Evolutionary conservation across 2,888 invertebrate species (phyloP), one percentile per base, ranked within the genome.

Genomic region (Amphipoea lucens): DNA sequence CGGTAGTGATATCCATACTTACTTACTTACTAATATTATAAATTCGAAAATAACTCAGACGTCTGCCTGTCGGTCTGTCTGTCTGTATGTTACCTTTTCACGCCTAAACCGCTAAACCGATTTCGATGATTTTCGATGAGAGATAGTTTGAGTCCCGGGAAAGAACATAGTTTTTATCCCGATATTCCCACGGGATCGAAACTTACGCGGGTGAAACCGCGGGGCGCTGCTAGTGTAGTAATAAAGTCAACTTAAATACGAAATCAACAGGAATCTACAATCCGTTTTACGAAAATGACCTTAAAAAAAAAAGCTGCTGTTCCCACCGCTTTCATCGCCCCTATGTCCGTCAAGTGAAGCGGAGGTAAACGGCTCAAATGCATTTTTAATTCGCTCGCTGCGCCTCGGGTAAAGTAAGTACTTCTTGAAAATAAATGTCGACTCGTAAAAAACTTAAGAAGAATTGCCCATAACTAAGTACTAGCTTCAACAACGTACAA

Each of bases 371-470:
- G 86, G 79, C 85, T 85, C 86, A 88, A 90, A 92, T 92, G 89
- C 90, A 92, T 92, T 92, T 92, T 92, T 92, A 92, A 92, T 92
- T 89, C 85, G 83, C 83, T 71, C 76, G 45, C 66, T 74, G 72
- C 80, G 88, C 83, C 80, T 85, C 57, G 70, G 79, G 72, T 78
- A 83, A 88, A 87, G 85, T 83, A 78, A 88, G 85, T 83, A 76
- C 81, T 80, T 77, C 86, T 87, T 78, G 83, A 78, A 88, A 89
- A 90, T 90, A 82, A 83, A 89, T 87, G 84, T 72, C 20, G 45
- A 70, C 67, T 87, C 83, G 82, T 90, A 88, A 89, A 89, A 88
- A 89, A 74, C 75, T 36, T 76, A 42, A 86, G 85, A 88, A 82
- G 77, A 88, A 91, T 87, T 62, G 77, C 75, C 69, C 12, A 23